Percentiles rank a stretch among this genome's conserved stretches.
Evolutionary conservation across 2,113 vertebrate species (phyloP).

Genomic region (Canis aureus): DNA sequence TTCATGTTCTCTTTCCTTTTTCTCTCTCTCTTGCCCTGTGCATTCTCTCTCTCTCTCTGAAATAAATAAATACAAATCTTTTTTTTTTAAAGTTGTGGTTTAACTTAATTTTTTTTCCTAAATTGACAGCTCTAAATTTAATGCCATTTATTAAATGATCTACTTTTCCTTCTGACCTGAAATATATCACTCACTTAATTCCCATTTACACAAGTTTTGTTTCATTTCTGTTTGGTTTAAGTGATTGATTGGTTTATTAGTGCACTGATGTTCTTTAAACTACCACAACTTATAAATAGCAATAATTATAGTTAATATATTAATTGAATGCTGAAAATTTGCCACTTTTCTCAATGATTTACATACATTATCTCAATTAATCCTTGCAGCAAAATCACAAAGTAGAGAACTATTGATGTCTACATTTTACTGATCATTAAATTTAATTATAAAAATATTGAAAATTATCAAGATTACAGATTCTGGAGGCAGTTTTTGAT

Average conservation of each 20-base stretch:
- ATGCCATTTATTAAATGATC: background rate
- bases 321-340: background rate
- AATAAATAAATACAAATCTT: background rate
- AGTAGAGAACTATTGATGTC: background rate
- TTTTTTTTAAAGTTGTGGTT: background rate
- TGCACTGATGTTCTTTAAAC: background rate
- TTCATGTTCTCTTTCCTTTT: background rate
- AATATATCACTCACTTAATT: background rate
- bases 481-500: background rate
- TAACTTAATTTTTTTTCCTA: background rate
- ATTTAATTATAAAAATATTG: background rate
- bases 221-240: background rate
- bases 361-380: background rate
- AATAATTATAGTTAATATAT: background rate
- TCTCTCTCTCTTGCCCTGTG: background rate
- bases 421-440: background rate
- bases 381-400: background rate
- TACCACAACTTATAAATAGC: background rate
- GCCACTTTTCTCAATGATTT: background rate
- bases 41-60: background rate
- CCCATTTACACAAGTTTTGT: background rate
- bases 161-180: background rate
- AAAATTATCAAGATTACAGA: background rate
- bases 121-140: background rate
- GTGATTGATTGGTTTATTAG: background rate